phyloP scores from a whole-genome alignment of 1,140 invertebrate species.

The Calosoma granatense region DNA sequence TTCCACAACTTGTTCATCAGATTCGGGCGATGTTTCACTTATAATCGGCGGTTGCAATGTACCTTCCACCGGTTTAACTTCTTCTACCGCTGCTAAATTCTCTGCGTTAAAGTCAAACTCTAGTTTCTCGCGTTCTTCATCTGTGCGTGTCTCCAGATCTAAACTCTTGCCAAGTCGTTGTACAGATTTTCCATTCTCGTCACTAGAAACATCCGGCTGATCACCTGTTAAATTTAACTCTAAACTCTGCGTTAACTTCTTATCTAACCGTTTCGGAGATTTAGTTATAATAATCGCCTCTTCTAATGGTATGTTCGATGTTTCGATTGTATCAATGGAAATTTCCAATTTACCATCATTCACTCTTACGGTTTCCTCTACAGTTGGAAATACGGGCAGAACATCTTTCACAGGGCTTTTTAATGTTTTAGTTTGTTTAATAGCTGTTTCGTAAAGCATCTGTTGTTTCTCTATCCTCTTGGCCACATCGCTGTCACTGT shows the following conservation, averaged over 20 bases:
- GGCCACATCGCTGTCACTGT: slow-evolving; percentile 53
- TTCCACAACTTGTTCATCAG: slow-evolving; percentile 36
- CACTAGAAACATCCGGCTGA: slow-evolving; percentile 14
- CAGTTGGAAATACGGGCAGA: slow-evolving; percentile 52
- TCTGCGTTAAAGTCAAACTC: slow-evolving; percentile 47
- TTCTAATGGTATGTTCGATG: slow-evolving; percentile 27
- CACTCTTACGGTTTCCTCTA: slow-evolving; percentile 45
- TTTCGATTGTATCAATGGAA: slow-evolving; percentile 33
- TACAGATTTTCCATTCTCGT: slow-evolving; percentile 20
- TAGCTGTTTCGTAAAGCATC: slow-evolving; percentile 56
- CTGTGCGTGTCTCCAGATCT: slow-evolving; percentile 27
- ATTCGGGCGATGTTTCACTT: slow-evolving; percentile 23
- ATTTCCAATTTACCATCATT: slow-evolving; percentile 33
- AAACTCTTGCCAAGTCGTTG: slow-evolving; percentile 31
- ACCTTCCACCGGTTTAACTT: slow-evolving; percentile 21
- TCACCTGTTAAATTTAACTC: slow-evolving; percentile 36
- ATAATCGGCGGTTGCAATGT: slow-evolving; percentile 36
- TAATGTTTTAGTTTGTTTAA: slow-evolving; percentile 57
- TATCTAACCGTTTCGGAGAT: slow-evolving; percentile 55
- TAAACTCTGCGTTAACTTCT: slow-evolving; percentile 55
- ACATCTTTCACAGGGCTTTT: slow-evolving; percentile 57
- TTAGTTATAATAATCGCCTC: slow-evolving; percentile 51
- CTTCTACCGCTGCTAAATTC: slow-evolving; percentile 38
- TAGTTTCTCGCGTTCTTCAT: slow-evolving; percentile 18
- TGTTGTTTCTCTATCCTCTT: slow-evolving; percentile 59